These are phyloP conservation scores for Ophioninae sp. DNA, from an alignment of 2,888 invertebrate genomes.

Conservation along the genomic window DNA sequence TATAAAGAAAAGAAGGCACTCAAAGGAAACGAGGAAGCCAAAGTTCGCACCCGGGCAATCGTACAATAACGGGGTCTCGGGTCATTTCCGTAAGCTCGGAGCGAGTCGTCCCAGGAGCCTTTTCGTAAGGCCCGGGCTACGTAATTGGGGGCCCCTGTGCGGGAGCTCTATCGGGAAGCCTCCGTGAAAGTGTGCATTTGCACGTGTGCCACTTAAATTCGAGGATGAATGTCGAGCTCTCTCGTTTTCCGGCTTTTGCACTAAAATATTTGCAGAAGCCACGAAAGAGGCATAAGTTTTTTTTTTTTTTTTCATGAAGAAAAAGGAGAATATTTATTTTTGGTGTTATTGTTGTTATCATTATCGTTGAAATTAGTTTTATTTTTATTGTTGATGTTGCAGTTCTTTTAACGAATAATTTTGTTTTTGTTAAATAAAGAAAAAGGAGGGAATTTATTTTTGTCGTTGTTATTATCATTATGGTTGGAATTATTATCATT, in stretches of 20 bases:
- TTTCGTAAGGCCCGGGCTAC: slow-evolving; percentile 49
- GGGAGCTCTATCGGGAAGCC: slow-evolving; percentile 59
- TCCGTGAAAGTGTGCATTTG: neutral
- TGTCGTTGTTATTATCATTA: too few species aligned
- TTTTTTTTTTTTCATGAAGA: too few species aligned
- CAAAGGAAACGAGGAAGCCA: slow-evolving; percentile 38
- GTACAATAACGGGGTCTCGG: slow-evolving; percentile 53
- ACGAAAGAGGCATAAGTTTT: too few species aligned
- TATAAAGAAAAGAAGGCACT: neutral
- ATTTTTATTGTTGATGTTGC: slow-evolving; percentile 4
- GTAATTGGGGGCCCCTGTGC: slow-evolving; percentile 69
- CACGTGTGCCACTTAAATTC: neutral
- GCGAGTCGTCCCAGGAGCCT: slow-evolving; percentile 16
- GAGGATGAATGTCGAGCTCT: neutral
- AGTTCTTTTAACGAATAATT: neutral
- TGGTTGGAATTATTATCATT: too few species aligned
- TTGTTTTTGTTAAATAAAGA: too few species aligned
- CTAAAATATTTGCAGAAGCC: too few species aligned
- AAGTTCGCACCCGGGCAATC: slow-evolving; percentile 28
- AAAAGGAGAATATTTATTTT: too few species aligned
- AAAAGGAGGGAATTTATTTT: too few species aligned
- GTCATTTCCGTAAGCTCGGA: slow-evolving; percentile 49
- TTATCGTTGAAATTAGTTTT: too few species aligned
- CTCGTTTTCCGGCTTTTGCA: too few species aligned
- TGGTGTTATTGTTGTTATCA: neutral